phyloP scores from a whole-genome alignment of 1,140 invertebrate species.

The Nilaparvata lugens region DNA sequence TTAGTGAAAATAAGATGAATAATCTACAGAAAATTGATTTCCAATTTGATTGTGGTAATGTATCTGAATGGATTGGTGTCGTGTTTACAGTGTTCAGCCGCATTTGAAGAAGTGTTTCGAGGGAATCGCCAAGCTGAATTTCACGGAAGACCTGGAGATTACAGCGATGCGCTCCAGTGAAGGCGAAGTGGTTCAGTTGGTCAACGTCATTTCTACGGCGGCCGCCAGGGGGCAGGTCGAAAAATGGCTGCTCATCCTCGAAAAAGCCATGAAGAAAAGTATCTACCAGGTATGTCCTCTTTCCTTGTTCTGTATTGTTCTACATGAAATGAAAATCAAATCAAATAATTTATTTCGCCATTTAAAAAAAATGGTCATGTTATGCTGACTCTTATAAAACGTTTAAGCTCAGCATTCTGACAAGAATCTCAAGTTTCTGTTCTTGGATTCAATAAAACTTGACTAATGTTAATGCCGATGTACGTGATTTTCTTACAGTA shows the following conservation, averaged over 20 bases:
- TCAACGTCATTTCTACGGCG: slow-evolving; percentile 73
- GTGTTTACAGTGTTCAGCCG: slow-evolving; percentile 74
- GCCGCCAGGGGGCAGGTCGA: slow-evolving; percentile 91
- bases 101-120: slow-evolving; percentile 96
- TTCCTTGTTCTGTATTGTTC: too few species aligned
- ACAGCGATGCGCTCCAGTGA: slow-evolving; percentile 86
- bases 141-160: slow-evolving; percentile 78
- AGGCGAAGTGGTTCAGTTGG: slow-evolving; percentile 69
- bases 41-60: too few species aligned
- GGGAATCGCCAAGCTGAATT: slow-evolving; percentile 77
- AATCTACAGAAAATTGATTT: too few species aligned
- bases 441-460: too few species aligned
- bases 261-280: slow-evolving; percentile 83
- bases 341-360: too few species aligned
- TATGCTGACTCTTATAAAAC: too few species aligned
- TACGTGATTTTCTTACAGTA: too few species aligned
- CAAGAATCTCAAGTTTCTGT: too few species aligned
- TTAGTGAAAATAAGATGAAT: not conserved
- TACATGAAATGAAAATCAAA: too few species aligned
- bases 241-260: slow-evolving; percentile 90
- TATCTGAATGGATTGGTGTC: not conserved
- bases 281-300: slow-evolving; percentile 45
- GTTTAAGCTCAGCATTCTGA: too few species aligned
- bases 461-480: too few species aligned
- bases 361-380: too few species aligned